phyloP scores from a whole-genome alignment of 2,113 vertebrate genomes.

The Callipepla californica region DNA sequence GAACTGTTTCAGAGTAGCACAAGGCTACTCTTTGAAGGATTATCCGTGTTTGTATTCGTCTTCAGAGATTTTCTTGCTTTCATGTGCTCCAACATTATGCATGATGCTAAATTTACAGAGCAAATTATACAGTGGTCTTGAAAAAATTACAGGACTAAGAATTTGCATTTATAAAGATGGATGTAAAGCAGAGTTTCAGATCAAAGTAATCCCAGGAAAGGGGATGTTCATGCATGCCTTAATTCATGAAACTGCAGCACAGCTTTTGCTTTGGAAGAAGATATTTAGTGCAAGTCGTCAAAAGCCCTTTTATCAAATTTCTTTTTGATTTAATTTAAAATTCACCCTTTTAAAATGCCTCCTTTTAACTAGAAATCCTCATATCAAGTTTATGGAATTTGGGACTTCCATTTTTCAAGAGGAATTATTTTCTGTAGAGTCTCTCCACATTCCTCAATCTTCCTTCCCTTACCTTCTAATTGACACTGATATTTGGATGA shows the following conservation, averaged over 20 bases:
- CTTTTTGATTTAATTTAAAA: neutral
- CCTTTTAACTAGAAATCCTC: neutral
- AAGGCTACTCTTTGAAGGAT: constrained; percentile 38
- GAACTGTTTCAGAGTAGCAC: neutral
- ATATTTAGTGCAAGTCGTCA: neutral
- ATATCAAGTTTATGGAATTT: neutral
- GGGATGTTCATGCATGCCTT: neutral
- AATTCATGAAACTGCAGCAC: neutral
- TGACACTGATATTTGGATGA: neutral
- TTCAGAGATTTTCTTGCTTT: constrained; percentile 57
- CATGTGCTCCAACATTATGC: constrained; percentile 7
- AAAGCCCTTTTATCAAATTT: neutral
- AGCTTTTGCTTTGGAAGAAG: constrained; percentile 12
- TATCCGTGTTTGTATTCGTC: neutral
- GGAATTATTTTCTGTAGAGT: neutral
- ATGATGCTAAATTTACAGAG: constrained; percentile 41
- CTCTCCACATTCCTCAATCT: neutral
- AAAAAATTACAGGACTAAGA: constrained; percentile 23
- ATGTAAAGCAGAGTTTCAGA: constrained; percentile 26
- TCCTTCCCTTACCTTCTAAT: neutral
- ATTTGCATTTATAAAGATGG: constrained; percentile 35
- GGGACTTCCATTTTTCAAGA: neutral
- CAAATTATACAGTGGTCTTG: constrained; percentile 34
- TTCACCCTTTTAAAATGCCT: neutral
- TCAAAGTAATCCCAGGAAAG: constrained; percentile 37